A percentile compares a stretch with the other conserved stretches of the same genome.
Conservation (phyloP, 1,140 invertebrate species). For the Idris sp. region DNA sequence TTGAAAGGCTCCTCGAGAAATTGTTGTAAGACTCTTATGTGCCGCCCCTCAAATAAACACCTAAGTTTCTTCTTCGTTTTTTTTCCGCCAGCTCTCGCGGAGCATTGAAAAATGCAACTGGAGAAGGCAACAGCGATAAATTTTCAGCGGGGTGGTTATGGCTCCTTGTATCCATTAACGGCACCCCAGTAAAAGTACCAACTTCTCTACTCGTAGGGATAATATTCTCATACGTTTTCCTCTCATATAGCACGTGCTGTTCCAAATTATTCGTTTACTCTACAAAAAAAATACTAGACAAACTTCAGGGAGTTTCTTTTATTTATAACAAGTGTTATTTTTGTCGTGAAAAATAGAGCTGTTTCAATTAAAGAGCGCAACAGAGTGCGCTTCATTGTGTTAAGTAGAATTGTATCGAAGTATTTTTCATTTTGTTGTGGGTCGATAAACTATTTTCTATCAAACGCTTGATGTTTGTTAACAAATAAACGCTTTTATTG, state of each 20-base stretch:
- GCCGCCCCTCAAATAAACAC: conserved; percentile 37
- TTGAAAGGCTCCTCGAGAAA: conserved; percentile 22
- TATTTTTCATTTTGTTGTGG: no score
- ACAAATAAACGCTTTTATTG: no score
- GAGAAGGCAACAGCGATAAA: conserved; percentile 57
- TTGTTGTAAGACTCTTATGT: conserved; percentile 23
- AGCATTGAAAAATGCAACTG: conserved; percentile 63
- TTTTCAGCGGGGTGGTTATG: conserved; percentile 51
- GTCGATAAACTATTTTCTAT: no score
- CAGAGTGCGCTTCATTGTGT: no score
- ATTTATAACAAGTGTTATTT: background rate
- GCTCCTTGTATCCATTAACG: conserved; percentile 64
- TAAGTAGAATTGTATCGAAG: no score
- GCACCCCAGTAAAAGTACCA: conserved; percentile 54
- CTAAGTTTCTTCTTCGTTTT: no score
- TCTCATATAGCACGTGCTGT: conserved; percentile 27
- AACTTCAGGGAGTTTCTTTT: conserved; percentile 14
- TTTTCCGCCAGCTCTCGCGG: conserved; percentile 15
- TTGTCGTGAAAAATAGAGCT: background rate
- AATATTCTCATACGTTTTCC: conserved; percentile 62
- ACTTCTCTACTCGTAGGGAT: conserved; percentile 57
- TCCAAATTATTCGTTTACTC: conserved; percentile 55
- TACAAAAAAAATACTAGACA: conserved; percentile 16
- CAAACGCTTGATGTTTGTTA: no score
- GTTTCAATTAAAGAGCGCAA: no score